A percentile compares a stretch with the other conserved stretches of the same genome.
phyloP scores from a whole-genome alignment of 2,797 vertebrate genomes.

The Podarcis lilfordi region DNA sequence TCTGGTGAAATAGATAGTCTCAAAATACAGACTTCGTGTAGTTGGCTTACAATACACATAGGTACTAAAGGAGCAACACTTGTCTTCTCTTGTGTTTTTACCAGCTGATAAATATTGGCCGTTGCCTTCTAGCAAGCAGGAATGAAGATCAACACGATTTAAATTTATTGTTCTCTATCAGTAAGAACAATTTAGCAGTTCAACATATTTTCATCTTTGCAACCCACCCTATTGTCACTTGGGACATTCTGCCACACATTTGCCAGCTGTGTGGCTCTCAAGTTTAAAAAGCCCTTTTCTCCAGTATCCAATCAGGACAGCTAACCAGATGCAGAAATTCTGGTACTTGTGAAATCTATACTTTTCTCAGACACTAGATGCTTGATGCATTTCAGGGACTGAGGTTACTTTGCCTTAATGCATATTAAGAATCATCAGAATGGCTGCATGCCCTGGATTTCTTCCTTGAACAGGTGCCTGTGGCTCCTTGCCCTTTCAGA shows the following conservation, averaged over 20 bases:
- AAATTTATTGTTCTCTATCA: constrained; percentile 19
- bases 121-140: rapidly evolving
- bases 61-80: neutral
- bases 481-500: neutral
- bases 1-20: neutral
- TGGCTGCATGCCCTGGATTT: neutral
- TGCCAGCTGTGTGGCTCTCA: neutral
- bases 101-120: neutral
- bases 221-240: neutral
- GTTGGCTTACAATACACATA: rapidly evolving
- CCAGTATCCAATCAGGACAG: neutral
- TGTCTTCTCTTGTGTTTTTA: neutral
- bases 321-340: neutral
- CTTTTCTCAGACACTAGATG: neutral
- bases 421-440: neutral
- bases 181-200: constrained; percentile 26
- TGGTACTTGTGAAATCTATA: neutral
- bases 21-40: constrained; percentile 29
- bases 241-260: neutral
- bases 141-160: neutral
- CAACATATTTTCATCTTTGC: neutral
- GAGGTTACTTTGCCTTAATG: neutral
- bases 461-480: neutral
- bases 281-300: neutral
- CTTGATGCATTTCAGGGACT: neutral